A percentile compares a stretch with the other conserved stretches of the same genome.
Evolutionary conservation across 2,888 invertebrate species (phyloP).

Genomic region (Himalopsyche tibetana): DNA sequence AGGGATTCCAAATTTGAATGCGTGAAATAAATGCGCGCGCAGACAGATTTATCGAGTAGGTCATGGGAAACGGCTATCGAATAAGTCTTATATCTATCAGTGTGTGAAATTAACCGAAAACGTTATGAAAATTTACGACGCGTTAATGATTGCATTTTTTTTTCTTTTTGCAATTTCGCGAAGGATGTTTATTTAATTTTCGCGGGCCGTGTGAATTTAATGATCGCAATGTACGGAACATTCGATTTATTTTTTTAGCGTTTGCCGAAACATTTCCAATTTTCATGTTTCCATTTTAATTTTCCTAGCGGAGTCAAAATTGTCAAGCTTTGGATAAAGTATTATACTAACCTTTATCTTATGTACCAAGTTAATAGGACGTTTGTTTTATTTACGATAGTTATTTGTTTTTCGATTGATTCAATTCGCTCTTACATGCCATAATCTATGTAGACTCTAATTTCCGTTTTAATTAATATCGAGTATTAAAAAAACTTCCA

Average conservation of each 20-base stretch:
- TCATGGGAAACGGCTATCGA: constrained; percentile 50
- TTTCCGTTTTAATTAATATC: no score
- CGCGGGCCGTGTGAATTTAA: background rate
- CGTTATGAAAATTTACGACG: constrained; percentile 51
- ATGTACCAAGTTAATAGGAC: no score
- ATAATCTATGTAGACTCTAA: no score
- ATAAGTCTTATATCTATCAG: constrained; percentile 56
- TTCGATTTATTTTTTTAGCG: background rate
- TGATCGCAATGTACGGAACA: background rate
- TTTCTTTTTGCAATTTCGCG: constrained; percentile 10
- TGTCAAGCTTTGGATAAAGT: no score
- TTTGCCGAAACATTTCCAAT: background rate
- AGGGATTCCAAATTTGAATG: constrained; percentile 52
- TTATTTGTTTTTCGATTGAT: no score
- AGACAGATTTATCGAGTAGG: constrained; percentile 58
- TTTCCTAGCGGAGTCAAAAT: no score
- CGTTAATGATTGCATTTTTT: constrained; percentile 51
- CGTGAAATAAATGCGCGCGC: constrained; percentile 58
- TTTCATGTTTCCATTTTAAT: background rate
- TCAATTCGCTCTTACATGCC: no score
- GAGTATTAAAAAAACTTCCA: no score
- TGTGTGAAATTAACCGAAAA: constrained; percentile 47
- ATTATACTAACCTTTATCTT: no score
- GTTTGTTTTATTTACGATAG: no score
- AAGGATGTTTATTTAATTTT: constrained; percentile 30